Percentiles rank a stretch among this genome's conserved stretches.
phyloP scores from a whole-genome alignment of 1,140 invertebrate genomes.

The Zaprionus nigranus region DNA sequence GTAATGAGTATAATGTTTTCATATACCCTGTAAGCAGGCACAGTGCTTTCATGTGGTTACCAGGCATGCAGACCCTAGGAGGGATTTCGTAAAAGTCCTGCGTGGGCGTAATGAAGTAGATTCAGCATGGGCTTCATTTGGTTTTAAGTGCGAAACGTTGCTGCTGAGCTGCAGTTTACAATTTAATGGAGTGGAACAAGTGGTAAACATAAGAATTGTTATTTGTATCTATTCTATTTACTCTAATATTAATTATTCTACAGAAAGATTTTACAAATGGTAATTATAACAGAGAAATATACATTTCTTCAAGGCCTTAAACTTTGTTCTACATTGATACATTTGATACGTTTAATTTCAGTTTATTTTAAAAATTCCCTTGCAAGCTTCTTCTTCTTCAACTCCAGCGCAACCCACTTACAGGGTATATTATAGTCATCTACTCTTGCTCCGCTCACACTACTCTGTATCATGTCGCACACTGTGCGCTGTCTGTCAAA shows the following conservation, averaged over 20 bases:
- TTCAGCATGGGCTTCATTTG: not conserved
- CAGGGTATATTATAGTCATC: slow-evolving; percentile 14
- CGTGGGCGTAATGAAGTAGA: not conserved
- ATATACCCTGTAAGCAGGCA: slow-evolving; percentile 30
- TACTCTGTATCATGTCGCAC: slow-evolving; percentile 32
- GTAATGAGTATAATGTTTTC: slow-evolving; percentile 57
- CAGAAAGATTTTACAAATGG: too few species aligned
- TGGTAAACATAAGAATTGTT: not conserved
- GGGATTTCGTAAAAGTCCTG: not conserved
- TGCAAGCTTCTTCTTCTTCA: not conserved
- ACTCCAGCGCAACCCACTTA: not conserved
- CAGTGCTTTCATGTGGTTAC: slow-evolving; percentile 2
- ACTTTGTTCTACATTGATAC: too few species aligned
- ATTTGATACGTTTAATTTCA: too few species aligned
- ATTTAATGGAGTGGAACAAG: not conserved
- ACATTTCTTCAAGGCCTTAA: too few species aligned
- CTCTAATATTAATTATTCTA: too few species aligned
- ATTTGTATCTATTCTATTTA: too few species aligned
- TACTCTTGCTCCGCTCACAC: not conserved
- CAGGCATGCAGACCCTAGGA: not conserved
- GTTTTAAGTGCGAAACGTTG: not conserved
- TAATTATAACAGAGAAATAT: too few species aligned
- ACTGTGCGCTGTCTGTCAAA: slow-evolving; percentile 50
- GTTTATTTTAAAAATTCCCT: too few species aligned
- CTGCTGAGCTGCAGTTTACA: not conserved